Conservation (phyloP, 2,797 vertebrate genomes). For the Aplochiton taeniatus region DNA sequence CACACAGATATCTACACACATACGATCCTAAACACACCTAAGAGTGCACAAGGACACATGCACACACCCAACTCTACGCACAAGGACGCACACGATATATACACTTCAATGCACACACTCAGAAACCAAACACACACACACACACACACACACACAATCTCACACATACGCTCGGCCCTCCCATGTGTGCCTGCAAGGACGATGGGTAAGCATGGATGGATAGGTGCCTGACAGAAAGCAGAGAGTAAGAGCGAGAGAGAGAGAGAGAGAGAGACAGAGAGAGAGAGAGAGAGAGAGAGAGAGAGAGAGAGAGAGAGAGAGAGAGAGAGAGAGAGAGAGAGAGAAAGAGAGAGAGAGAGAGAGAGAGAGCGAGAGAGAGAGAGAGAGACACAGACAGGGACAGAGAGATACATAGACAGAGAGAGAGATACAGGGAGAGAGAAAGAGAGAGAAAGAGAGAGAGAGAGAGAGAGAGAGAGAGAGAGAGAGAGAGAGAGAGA, state of each 20-base stretch:
- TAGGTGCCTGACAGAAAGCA: slow-evolving; percentile 48
- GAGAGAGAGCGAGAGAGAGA: slow-evolving; percentile 36
- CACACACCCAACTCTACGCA: slow-evolving; percentile 2
- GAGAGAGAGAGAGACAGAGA: not conserved
- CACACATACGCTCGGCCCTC: slow-evolving; percentile 34
- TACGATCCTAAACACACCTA: slow-evolving; percentile 1
- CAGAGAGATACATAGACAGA: not conserved
- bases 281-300: not conserved
- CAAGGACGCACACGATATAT: slow-evolving; percentile 12
- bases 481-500: slow-evolving; percentile 1
- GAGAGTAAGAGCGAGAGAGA: slow-evolving; percentile 22
- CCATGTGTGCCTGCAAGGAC: slow-evolving; percentile 58
- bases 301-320: not conserved
- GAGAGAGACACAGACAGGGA: too few relatives aligned
- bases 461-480: not conserved
- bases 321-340: slow-evolving; percentile 32
- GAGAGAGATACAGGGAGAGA: too few relatives aligned
- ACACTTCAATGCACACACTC: not conserved
- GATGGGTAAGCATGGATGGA: slow-evolving; percentile 12
- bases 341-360: too few relatives aligned
- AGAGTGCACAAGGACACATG: slow-evolving; percentile 29
- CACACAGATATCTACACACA: not conserved
- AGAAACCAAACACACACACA: slow-evolving; percentile 27
- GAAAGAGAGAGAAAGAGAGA: slow-evolving; percentile 6
- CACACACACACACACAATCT: slow-evolving; percentile 6